phyloP scores from a whole-genome alignment of 2,888 invertebrate species.

The Meghimatium bilineatum region DNA sequence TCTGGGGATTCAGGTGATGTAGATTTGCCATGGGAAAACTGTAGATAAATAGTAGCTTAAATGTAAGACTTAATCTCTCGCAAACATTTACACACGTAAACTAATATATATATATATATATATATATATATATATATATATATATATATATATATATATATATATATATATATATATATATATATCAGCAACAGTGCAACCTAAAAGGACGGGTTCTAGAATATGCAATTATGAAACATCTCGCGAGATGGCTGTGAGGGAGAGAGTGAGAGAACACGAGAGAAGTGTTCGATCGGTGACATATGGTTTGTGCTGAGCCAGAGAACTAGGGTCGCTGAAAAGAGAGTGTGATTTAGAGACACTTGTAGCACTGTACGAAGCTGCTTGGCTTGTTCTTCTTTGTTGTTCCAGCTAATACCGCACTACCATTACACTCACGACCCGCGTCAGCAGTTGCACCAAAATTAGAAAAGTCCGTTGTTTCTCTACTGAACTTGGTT shows the following conservation, averaged over 20 bases:
- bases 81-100: no score
- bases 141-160: no score
- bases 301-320: not conserved
- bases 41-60: no score
- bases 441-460: not conserved
- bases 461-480: not conserved
- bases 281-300: slow-evolving; percentile 10
- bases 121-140: no score
- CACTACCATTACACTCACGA: no score
- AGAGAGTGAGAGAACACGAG: not conserved
- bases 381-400: not conserved
- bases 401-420: not conserved
- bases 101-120: no score
- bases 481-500: not conserved
- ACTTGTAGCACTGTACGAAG: not conserved
- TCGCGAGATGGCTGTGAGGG: not conserved
- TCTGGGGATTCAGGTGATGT: no score
- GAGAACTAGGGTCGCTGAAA: not conserved
- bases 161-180: no score
- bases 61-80: no score
- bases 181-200: no score
- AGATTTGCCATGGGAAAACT: no score
- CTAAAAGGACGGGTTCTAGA: not conserved
- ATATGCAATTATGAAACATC: not conserved
- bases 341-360: not conserved